These are phyloP conservation scores for Amniataba percoides DNA, from an alignment of 2,797 vertebrate genomes.

Conservation along the genomic window DNA sequence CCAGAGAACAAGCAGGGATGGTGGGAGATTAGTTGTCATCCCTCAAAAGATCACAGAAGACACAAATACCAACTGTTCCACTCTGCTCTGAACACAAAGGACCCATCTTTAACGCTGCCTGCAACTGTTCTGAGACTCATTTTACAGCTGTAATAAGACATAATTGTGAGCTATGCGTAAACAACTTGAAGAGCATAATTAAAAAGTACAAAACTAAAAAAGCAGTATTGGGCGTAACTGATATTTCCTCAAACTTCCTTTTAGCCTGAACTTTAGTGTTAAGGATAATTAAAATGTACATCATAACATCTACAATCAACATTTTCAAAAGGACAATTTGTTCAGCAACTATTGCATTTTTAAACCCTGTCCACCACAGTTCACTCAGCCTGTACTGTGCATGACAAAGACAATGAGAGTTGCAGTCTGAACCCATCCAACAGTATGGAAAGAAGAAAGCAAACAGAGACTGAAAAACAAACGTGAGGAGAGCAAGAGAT, in stretches of 20 bases:
- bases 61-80: constrained; percentile 44
- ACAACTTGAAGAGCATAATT: background rate
- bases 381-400: background rate
- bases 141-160: constrained; percentile 19
- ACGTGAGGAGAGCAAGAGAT: background rate
- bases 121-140: constrained; percentile 13
- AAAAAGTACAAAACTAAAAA: background rate
- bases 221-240: background rate
- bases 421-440: constrained; percentile 21
- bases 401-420: constrained; percentile 5
- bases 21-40: constrained; percentile 66
- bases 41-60: constrained; percentile 51
- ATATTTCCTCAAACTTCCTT: background rate
- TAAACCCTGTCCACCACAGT: constrained; percentile 1
- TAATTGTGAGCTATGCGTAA: constrained; percentile 4
- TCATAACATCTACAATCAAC: constrained; percentile 20
- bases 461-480: constrained; percentile 11
- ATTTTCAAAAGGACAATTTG: constrained; percentile 27
- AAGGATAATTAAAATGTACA: background rate
- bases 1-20: constrained; percentile 34
- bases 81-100: constrained; percentile 53
- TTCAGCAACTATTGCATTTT: constrained; percentile 31
- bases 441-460: background rate
- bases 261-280: background rate
- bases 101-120: constrained; percentile 27